Base-by-base conservation (phyloP, 2,113 vertebrate genomes). In the Osmerus mordax region DNA sequence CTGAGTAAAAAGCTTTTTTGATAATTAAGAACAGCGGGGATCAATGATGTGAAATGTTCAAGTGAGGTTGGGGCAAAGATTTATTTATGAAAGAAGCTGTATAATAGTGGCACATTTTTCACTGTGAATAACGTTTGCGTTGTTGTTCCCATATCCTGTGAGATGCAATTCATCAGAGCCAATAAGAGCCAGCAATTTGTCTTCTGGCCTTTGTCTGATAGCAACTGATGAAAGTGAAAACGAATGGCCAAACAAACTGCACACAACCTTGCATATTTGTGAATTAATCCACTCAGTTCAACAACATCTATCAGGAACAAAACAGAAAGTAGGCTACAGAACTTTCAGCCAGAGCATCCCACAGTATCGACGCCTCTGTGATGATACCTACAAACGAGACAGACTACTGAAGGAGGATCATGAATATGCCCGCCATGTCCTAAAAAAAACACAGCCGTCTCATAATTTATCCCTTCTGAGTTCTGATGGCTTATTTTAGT, bases 181-280 rank as follows among this genome's bases (percentile, higher is more conserved):
- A 91, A 88, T 90, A 90, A 87, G 82, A 84, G 81, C 73, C 25
- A 75, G 71, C 78, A 67, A 89, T 90, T 86, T 78, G 84, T 91
- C 88, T 89, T 80, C 71, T 70, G 71, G 77, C 82, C 75, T 85
- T 88, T 89, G 83, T 84, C 85, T 88, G 81, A 88, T 86, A 78
- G 72, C 86, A 86, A 78, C 83, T 86, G 89, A 90, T 86, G 84
- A 86, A 87, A 86, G 85, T 78, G 69, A 77, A 70, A 78, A 75
- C 77, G 83, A 90, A 83, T 83, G 81, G 79, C 83, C 78, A 68
- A 67, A 63, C 72, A 60, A 77, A 70, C 69, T 62, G 77, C 55
- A 71, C 72, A 79, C 70, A 77, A 81, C 56, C 70, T 47, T 65
- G 79, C 73, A 80, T 81, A 77, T 79, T 52, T 82, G 70, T 78